Percentiles rank a stretch among this genome's conserved stretches.
These are phyloP conservation scores for Pycnomerus fuliginosus DNA, from an alignment of 2,888 invertebrate genomes.

Conservation along the genomic window DNA sequence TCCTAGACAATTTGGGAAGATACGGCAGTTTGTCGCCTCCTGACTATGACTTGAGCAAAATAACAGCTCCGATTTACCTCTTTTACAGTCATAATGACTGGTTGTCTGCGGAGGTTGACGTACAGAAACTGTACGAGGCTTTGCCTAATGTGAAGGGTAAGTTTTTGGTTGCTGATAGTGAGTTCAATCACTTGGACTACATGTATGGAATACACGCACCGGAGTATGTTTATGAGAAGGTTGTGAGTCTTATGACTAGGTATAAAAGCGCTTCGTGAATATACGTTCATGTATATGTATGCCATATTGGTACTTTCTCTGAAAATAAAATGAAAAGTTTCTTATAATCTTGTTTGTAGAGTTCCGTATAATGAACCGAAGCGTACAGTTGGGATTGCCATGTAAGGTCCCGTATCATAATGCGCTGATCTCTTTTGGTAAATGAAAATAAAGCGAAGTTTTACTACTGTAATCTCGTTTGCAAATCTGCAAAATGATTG, in stretches of 20 bases:
- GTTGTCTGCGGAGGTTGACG: conserved; percentile 52
- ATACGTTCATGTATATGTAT: too few relatives aligned
- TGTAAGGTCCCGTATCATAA: too few relatives aligned
- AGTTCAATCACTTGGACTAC: conserved; percentile 62
- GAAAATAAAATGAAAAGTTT: too few relatives aligned
- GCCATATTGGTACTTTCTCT: too few relatives aligned
- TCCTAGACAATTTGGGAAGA: conserved; percentile 3
- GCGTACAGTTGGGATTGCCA: too few relatives aligned
- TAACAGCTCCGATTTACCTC: conserved; percentile 50
- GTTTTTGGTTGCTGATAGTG: conserved; percentile 53
- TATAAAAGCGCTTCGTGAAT: too few relatives aligned
- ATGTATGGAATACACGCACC: conserved; percentile 56
- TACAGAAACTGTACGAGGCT: conserved; percentile 49
- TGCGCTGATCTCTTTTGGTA: too few relatives aligned
- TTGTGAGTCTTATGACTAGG: conserved; percentile 25
- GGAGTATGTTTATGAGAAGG: conserved; percentile 31
- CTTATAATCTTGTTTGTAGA: too few relatives aligned
- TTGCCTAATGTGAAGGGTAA: conserved; percentile 54
- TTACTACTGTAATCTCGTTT: too few relatives aligned
- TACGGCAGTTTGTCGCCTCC: conserved; percentile 10
- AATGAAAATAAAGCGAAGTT: too few relatives aligned
- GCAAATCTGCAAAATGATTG: too few relatives aligned
- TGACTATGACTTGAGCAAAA: conserved; percentile 27
- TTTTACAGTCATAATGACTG: conserved; percentile 54
- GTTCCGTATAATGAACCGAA: too few relatives aligned